phyloP scores from a whole-genome alignment of 1,140 invertebrate genomes.

The Drosophila biarmipes region DNA sequence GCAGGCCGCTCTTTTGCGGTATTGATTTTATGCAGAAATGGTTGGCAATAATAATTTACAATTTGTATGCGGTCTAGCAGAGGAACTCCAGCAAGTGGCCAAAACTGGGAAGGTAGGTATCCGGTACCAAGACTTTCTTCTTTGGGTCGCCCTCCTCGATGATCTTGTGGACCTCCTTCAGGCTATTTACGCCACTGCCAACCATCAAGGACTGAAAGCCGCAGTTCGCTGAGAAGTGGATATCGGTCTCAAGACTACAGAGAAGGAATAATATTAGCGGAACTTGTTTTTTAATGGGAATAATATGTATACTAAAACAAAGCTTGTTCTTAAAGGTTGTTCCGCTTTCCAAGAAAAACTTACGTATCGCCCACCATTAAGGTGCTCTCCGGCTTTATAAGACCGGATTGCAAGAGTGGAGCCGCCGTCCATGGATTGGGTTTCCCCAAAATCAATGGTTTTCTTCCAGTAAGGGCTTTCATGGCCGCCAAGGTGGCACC shows the following conservation, averaged over 20 bases:
- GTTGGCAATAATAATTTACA: slow-evolving; percentile 56
- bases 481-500: slow-evolving; percentile 55
- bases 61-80: slow-evolving; percentile 54
- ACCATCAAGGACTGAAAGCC: slow-evolving; percentile 65
- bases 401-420: not conserved
- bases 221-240: slow-evolving; percentile 52
- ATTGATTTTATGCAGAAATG: slow-evolving; percentile 59
- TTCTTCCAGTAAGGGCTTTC: slow-evolving; percentile 29
- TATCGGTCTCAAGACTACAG: slow-evolving; percentile 50
- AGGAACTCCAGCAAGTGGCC: slow-evolving; percentile 48
- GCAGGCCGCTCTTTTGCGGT: slow-evolving; percentile 18
- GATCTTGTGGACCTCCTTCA: slow-evolving; percentile 38
- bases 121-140: slow-evolving; percentile 39
- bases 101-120: slow-evolving; percentile 56
- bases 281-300: no score
- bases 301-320: not conserved
- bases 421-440: slow-evolving; percentile 63
- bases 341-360: slow-evolving; percentile 1
- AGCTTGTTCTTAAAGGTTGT: not conserved
- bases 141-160: slow-evolving; percentile 25
- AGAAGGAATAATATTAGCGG: not conserved
- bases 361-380: slow-evolving; percentile 71
- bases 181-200: slow-evolving; percentile 44
- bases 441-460: slow-evolving; percentile 59
- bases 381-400: slow-evolving; percentile 57